phyloP scores from a whole-genome alignment of 2,797 vertebrate species.

The Poeciliopsis gracilis region DNA sequence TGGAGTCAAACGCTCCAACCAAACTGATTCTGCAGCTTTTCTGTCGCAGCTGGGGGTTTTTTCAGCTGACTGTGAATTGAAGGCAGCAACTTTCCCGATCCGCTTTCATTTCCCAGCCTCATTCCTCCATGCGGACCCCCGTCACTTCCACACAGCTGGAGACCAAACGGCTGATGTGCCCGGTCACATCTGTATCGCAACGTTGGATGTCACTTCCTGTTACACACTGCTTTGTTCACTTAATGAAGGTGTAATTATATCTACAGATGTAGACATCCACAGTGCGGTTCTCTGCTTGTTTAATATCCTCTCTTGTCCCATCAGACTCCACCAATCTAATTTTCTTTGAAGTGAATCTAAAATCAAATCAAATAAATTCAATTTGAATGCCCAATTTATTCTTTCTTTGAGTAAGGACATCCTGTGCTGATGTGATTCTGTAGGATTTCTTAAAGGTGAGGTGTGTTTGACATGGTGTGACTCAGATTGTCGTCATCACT shows the following conservation, averaged over 20 bases:
- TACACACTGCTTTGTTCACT: slow-evolving; percentile 28
- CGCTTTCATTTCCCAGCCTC: not conserved
- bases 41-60: not conserved
- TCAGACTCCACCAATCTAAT: slow-evolving; percentile 37
- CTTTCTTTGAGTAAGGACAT: slow-evolving; percentile 3
- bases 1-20: slow-evolving; percentile 12
- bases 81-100: not conserved
- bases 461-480: not conserved
- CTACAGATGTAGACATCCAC: slow-evolving; percentile 22
- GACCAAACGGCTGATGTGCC: not conserved
- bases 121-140: not conserved
- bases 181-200: not conserved
- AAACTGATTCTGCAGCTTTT: slow-evolving; percentile 1
- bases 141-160: not conserved
- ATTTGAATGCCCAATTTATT: slow-evolving; percentile 12
- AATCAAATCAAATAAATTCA: slow-evolving; percentile 45
- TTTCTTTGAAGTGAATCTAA: slow-evolving; percentile 31
- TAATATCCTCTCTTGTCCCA: slow-evolving; percentile 34
- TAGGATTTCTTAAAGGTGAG: not conserved
- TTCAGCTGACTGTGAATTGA: slow-evolving; percentile 8
- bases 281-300: slow-evolving; percentile 24
- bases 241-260: slow-evolving; percentile 44
- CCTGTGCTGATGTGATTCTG: slow-evolving; percentile 4
- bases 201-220: slow-evolving; percentile 19
- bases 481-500: not conserved